Evolutionary conservation across 2,113 vertebrate genomes (phyloP).

Genomic region (Urocolius indicus): DNA sequence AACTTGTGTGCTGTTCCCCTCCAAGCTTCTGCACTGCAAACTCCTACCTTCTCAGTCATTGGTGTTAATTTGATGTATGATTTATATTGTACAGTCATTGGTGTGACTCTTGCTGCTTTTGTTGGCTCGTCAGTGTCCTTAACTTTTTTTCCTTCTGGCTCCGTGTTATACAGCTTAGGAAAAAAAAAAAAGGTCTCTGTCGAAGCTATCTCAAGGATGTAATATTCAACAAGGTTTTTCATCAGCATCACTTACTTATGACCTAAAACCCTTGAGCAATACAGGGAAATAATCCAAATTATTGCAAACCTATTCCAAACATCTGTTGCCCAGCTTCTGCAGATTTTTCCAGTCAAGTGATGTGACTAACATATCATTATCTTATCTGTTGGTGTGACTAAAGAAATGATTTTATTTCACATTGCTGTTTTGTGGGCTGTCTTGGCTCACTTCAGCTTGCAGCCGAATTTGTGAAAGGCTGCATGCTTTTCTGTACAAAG

Average conservation of each 20-base stretch:
- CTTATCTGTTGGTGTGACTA: conserved; percentile 48
- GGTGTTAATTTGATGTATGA: not conserved
- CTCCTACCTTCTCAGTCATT: not conserved
- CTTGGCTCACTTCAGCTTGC: conserved; percentile 11
- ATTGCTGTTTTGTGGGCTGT: conserved; percentile 29
- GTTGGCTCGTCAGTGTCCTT: not conserved
- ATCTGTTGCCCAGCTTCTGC: conserved; percentile 50
- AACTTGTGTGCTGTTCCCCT: not conserved
- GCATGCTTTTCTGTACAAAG: not conserved
- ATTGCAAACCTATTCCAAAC: conserved; percentile 44
- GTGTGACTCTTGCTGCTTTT: not conserved
- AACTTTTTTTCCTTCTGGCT: not conserved
- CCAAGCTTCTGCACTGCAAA: not conserved
- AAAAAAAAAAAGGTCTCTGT: conserved; percentile 34
- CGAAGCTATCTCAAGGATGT: conserved; percentile 35
- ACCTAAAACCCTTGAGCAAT: not conserved
- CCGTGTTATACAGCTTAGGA: not conserved
- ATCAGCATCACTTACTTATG: not conserved
- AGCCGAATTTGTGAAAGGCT: not conserved
- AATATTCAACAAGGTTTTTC: conserved; percentile 18
- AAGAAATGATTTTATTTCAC: conserved; percentile 17
- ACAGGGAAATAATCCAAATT: conserved; percentile 40
- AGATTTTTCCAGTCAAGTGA: conserved; percentile 20
- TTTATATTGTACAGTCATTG: not conserved
- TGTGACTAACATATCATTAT: conserved; percentile 35